Conservation (phyloP, 2,888 invertebrate species). For the Congeria kusceri region DNA sequence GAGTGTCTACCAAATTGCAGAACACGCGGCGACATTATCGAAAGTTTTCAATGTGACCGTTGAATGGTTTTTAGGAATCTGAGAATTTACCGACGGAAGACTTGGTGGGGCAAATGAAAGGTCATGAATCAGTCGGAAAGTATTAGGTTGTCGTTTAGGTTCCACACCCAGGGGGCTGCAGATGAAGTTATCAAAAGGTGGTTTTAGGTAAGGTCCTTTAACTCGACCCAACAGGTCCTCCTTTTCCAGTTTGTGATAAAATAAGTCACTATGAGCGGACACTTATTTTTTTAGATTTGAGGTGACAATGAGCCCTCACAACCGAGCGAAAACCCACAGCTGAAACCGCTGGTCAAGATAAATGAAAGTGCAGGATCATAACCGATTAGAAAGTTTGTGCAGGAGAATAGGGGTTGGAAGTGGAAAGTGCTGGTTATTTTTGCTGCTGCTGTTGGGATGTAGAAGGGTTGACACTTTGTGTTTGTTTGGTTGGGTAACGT, state of each 20-base stretch:
- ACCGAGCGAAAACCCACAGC: slow-evolving; percentile 33
- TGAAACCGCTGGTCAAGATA: slow-evolving; percentile 32
- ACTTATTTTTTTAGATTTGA: slow-evolving; percentile 12
- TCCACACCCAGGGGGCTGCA: slow-evolving; percentile 46
- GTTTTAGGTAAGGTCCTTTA: slow-evolving; percentile 12
- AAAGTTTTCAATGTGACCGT: slow-evolving; percentile 38
- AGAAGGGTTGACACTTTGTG: background rate
- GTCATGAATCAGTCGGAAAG: slow-evolving; percentile 52
- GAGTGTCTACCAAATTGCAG: slow-evolving; percentile 22
- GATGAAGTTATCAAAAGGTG: slow-evolving; percentile 36
- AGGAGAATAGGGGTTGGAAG: slow-evolving; percentile 26
- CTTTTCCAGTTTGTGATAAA: slow-evolving; percentile 24
- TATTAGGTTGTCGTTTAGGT: slow-evolving; percentile 35
- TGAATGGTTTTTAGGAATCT: slow-evolving; percentile 38
- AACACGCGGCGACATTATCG: slow-evolving; percentile 33
- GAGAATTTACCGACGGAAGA: slow-evolving; percentile 30
- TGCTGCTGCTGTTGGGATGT: no score
- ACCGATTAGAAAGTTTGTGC: slow-evolving; percentile 16
- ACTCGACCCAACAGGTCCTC: slow-evolving; percentile 3
- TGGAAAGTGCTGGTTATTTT: background rate
- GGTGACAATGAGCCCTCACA: background rate
- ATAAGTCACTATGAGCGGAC: slow-evolving; percentile 1
- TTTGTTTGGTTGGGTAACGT: background rate
- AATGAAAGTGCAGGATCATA: slow-evolving; percentile 17
- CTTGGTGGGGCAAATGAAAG: slow-evolving; percentile 29